Evolutionary conservation across 1,140 invertebrate genomes (phyloP).

Genomic region (Drosophila sp.): DNA sequence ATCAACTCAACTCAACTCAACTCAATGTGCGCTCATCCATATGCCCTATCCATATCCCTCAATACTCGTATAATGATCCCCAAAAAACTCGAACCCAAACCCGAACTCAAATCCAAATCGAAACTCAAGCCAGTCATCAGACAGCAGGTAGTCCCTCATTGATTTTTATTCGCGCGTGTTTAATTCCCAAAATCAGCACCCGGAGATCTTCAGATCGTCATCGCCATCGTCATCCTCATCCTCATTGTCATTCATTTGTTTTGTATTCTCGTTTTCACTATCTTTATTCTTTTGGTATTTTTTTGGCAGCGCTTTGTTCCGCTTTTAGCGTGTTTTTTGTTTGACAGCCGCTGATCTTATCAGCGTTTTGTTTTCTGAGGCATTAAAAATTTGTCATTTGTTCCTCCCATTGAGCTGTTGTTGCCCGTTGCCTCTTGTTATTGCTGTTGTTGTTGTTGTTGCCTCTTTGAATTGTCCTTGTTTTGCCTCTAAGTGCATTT

Average conservation of each 20-base stretch:
- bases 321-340: conserved; percentile 44
- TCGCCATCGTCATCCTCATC: conserved; percentile 71
- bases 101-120: background rate
- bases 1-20: conserved; percentile 71
- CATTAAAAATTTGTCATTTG: conserved; percentile 83
- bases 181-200: conserved; percentile 76
- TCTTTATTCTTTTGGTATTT: conserved; percentile 34
- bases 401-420: conserved; percentile 27
- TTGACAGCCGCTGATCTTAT: conserved; percentile 79
- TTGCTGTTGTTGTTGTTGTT: conserved; percentile 28
- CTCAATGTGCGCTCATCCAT: conserved; percentile 63
- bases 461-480: conserved; percentile 6
- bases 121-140: background rate
- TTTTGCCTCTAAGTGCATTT: conserved; percentile 1
- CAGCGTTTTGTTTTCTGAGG: conserved; percentile 77
- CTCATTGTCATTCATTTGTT: conserved; percentile 66
- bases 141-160: conserved; percentile 54
- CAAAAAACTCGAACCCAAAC: conserved; percentile 6
- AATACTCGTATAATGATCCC: conserved; percentile 36
- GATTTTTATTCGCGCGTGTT: conserved; percentile 80
- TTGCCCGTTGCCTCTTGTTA: too few species aligned
- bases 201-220: conserved; percentile 68
- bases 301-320: conserved; percentile 65
- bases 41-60: conserved; percentile 53
- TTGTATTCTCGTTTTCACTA: conserved; percentile 30